Evolutionary conservation across 2,888 invertebrate species (phyloP).

Genomic region (Brassicogethes aeneus): DNA sequence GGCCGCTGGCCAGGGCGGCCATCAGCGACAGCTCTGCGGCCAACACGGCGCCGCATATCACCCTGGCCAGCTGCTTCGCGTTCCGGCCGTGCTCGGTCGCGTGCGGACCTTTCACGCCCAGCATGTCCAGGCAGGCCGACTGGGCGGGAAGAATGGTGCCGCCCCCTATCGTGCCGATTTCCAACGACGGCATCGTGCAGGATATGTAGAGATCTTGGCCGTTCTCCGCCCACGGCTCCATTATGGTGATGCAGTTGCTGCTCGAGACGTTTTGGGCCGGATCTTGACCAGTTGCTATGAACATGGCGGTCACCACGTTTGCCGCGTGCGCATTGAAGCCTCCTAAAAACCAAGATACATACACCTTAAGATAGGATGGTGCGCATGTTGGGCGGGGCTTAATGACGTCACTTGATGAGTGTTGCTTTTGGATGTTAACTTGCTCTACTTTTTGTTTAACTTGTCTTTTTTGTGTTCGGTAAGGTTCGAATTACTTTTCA

Average conservation of each 20-base stretch:
- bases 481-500: too few relatives aligned
- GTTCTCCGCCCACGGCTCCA: conserved; percentile 74
- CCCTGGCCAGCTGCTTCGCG: conserved; percentile 73
- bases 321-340: conserved; percentile 90
- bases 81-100: conserved; percentile 70
- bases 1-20: conserved; percentile 90
- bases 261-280: conserved; percentile 94
- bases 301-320: conserved; percentile 94
- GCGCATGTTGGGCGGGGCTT: too few relatives aligned
- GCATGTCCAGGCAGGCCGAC: conserved; percentile 76
- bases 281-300: conserved; percentile 95
- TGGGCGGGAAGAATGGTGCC: conserved; percentile 90
- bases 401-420: too few relatives aligned
- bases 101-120: conserved; percentile 71
- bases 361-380: too few relatives aligned
- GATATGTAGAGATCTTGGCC: conserved; percentile 80
- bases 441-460: too few relatives aligned
- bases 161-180: conserved; percentile 92
- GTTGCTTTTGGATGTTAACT: too few relatives aligned
- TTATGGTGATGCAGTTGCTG: conserved; percentile 87
- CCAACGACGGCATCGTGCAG: conserved; percentile 94
- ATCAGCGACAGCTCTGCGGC: conserved; percentile 94
- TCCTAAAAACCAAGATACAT: conserved; percentile 21
- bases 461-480: too few relatives aligned
- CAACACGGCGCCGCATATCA: conserved; percentile 89